Percentiles rank a stretch among this genome's conserved stretches.
Conservation (phyloP, 2,888 invertebrate species). For the Dasypolia templi region DNA sequence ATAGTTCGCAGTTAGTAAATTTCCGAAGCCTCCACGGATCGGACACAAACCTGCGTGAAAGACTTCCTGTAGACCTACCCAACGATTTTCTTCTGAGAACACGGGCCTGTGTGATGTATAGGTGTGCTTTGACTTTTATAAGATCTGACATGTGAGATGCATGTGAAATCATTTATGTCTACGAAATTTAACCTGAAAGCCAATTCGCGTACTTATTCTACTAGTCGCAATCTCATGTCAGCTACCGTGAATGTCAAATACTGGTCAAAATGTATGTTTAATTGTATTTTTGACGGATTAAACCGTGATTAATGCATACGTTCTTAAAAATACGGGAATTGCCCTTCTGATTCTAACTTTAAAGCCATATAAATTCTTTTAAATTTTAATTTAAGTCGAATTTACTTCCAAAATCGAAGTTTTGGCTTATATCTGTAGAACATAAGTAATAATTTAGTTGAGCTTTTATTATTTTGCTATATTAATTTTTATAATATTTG, state of each 20-base stretch:
- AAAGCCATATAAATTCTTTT: background rate
- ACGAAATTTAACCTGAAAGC: background rate
- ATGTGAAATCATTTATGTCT: background rate
- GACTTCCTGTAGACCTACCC: background rate
- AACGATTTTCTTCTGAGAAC: background rate
- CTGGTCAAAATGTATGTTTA: too few relatives aligned
- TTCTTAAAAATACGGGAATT: too few relatives aligned
- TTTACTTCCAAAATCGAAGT: background rate
- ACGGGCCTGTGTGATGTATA: background rate
- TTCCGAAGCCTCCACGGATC: background rate
- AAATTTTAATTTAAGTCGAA: background rate
- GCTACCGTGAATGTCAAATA: too few relatives aligned
- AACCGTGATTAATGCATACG: too few relatives aligned
- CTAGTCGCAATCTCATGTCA: too few relatives aligned
- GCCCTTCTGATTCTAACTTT: too few relatives aligned
- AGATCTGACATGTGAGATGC: background rate
- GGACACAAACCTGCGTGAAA: background rate
- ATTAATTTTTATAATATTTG: background rate
- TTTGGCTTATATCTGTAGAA: background rate
- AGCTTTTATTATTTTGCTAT: background rate
- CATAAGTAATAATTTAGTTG: background rate
- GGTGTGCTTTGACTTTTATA: background rate
- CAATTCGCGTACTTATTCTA: too few relatives aligned
- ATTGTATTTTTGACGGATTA: too few relatives aligned
- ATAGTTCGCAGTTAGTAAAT: conserved; percentile 8